phyloP scores from a whole-genome alignment of 2,888 invertebrate genomes.

The Drosophila macrothrix region DNA sequence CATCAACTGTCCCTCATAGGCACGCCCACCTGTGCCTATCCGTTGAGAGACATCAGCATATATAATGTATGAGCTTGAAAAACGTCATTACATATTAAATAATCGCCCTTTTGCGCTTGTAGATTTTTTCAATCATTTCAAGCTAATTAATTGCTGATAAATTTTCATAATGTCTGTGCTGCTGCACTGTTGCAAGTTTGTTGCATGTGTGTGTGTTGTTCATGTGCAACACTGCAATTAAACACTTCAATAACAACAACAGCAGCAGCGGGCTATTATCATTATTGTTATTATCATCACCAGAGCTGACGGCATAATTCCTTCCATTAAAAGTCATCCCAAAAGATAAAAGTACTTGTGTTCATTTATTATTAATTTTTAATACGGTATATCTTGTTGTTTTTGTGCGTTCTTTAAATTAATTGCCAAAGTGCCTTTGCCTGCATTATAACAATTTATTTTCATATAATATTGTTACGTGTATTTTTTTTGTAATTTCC shows the following conservation, averaged over 20 bases:
- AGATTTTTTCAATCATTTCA: constrained; percentile 33
- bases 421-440: constrained; percentile 40
- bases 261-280: constrained; percentile 31
- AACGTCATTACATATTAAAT: constrained; percentile 58
- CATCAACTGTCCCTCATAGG: constrained; percentile 31
- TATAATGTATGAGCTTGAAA: constrained; percentile 21
- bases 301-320: constrained; percentile 30
- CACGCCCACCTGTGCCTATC: constrained; percentile 17
- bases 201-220: constrained; percentile 1
- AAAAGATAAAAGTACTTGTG: constrained; percentile 32
- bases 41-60: neutral
- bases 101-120: constrained; percentile 8
- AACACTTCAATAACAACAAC: constrained; percentile 41
- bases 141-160: constrained; percentile 70
- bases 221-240: constrained; percentile 43
- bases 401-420: constrained; percentile 28
- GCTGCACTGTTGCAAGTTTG: constrained; percentile 2
- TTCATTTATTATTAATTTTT: constrained; percentile 48
- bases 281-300: constrained; percentile 34
- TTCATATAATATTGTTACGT: constrained; percentile 28
- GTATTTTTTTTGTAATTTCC: constrained; percentile 37
- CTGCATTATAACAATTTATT: constrained; percentile 61
- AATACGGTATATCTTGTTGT: constrained; percentile 16
- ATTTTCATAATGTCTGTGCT: constrained; percentile 19
- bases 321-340: constrained; percentile 44